These are phyloP conservation scores for Drosophila nigrodunni DNA, from an alignment of 1,140 invertebrate species.

Conservation along the genomic window DNA sequence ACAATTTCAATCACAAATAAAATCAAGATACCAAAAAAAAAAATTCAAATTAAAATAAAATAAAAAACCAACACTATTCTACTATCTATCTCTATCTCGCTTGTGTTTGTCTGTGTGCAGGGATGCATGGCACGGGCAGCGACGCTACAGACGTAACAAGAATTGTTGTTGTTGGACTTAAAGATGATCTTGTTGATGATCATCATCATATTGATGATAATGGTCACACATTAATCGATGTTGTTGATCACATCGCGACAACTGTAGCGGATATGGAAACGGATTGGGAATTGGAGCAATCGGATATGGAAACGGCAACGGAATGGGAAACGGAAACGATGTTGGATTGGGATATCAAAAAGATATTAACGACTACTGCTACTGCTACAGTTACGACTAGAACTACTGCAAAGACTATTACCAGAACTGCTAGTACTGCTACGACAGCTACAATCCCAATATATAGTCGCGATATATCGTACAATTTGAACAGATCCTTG, in stretches of 20 bases:
- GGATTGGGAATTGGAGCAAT: conserved; percentile 18
- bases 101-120: conserved; percentile 85
- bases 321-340: conserved; percentile 18
- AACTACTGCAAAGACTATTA: conserved; percentile 48
- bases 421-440: conserved; percentile 35
- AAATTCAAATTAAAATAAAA: conserved; percentile 15
- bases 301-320: background rate
- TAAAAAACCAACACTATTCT: conserved; percentile 76
- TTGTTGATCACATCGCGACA: conserved; percentile 45
- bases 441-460: conserved; percentile 63
- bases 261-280: conserved; percentile 14
- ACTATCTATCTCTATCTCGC: conserved; percentile 83
- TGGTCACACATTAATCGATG: background rate
- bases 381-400: conserved; percentile 45
- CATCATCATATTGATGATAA: conserved; percentile 24
- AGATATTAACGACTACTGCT: conserved; percentile 34
- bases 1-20: conserved; percentile 42
- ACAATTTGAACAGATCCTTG: conserved; percentile 79
- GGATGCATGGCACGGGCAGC: conserved; percentile 74
- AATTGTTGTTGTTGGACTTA: conserved; percentile 58
- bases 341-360: background rate
- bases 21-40: background rate
- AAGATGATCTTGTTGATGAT: conserved; percentile 21
- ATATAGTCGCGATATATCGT: conserved; percentile 59
- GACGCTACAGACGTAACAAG: conserved; percentile 26